These are phyloP conservation scores for Panthera tigris DNA, from an alignment of 2,113 vertebrate species.

Conservation along the genomic window DNA sequence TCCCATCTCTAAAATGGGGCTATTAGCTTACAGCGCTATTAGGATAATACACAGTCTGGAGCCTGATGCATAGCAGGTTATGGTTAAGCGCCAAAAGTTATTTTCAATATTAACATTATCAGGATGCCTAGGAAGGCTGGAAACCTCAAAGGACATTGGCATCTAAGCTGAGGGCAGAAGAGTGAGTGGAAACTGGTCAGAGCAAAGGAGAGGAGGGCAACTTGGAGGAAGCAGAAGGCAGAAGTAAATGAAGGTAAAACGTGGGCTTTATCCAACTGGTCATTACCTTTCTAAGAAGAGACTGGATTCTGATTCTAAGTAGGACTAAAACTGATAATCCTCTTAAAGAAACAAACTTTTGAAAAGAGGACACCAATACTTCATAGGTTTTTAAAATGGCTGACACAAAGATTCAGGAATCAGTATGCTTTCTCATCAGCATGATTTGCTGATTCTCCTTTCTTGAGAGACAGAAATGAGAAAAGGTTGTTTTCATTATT, in stretches of 20 bases:
- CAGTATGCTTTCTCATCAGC: slow-evolving; percentile 12
- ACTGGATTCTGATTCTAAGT: neutral
- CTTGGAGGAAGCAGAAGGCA: neutral
- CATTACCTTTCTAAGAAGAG: neutral
- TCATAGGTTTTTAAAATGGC: neutral
- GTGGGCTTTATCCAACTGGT: neutral
- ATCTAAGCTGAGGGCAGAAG: neutral
- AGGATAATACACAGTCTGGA: neutral
- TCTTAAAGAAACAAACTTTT: neutral
- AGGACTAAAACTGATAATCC: neutral
- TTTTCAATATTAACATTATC: neutral
- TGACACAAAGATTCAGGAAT: neutral
- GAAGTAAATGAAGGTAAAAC: neutral
- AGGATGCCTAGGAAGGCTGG: neutral
- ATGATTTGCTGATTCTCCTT: neutral
- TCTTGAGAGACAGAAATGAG: neutral
- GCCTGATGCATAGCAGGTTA: neutral
- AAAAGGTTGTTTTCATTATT: slow-evolving; percentile 14
- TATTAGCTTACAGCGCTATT: neutral
- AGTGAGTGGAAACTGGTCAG: neutral
- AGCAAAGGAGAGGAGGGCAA: fast-evolving
- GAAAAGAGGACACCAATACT: neutral
- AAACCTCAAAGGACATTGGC: neutral
- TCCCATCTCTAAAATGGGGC: neutral
- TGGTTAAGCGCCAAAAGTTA: neutral